Evolutionary conservation across 2,113 vertebrate species (phyloP).

Genomic region (Clarias macrocephalus): DNA sequence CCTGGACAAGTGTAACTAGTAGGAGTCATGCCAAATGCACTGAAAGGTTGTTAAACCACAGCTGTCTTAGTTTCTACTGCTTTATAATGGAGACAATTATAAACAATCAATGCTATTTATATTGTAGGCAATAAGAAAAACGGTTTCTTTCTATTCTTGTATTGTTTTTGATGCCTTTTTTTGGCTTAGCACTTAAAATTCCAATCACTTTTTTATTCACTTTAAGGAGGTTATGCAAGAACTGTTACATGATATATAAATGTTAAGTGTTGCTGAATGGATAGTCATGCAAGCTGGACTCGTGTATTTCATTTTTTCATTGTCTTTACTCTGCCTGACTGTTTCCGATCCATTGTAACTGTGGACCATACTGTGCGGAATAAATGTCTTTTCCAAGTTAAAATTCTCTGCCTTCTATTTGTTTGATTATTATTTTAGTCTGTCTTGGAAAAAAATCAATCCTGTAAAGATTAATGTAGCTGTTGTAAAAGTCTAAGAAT

Average conservation of each 20-base stretch:
- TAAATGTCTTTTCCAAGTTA: slow-evolving; percentile 15
- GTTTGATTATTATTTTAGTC: not conserved
- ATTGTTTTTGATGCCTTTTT: not conserved
- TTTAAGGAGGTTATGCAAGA: slow-evolving; percentile 13
- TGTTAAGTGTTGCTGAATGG: slow-evolving; percentile 28
- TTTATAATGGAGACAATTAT: slow-evolving; percentile 13
- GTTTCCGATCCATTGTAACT: slow-evolving; percentile 23
- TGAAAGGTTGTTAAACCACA: not conserved
- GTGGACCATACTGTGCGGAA: slow-evolving; percentile 35
- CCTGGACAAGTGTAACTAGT: slow-evolving; percentile 66
- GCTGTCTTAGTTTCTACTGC: slow-evolving; percentile 25
- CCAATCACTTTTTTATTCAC: not conserved
- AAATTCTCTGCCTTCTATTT: slow-evolving; percentile 1
- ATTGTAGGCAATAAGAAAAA: slow-evolving; percentile 19
- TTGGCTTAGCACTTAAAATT: slow-evolving; percentile 39
- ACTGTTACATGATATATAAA: slow-evolving; percentile 25
- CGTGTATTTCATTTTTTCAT: slow-evolving; percentile 5
- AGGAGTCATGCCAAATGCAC: slow-evolving; percentile 28
- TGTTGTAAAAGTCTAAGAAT: not conserved
- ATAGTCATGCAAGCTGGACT: slow-evolving; percentile 20
- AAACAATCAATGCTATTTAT: slow-evolving; percentile 10
- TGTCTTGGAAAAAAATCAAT: not conserved
- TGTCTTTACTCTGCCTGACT: not conserved
- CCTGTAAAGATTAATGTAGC: not conserved
- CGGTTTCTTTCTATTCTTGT: slow-evolving; percentile 1